Conservation (phyloP, 2,113 vertebrate species). For the Syngnathus scovelli region DNA sequence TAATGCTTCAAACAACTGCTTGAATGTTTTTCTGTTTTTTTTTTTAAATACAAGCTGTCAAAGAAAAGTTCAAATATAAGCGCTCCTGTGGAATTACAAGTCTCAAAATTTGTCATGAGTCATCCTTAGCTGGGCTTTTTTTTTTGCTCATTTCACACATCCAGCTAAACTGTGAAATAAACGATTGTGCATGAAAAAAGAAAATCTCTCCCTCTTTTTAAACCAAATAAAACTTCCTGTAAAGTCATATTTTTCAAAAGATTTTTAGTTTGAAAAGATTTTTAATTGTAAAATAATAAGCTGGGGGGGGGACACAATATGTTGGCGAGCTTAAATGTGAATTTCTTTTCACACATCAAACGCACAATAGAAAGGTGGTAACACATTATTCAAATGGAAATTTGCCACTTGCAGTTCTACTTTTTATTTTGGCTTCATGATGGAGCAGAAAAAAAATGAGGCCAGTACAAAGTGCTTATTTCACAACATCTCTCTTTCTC, state of each 20-base stretch:
- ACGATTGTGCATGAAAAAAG: neutral
- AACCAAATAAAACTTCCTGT: too few species aligned
- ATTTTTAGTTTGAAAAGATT: too few species aligned
- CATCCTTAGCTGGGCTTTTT: neutral
- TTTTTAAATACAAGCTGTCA: neutral
- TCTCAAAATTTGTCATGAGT: neutral
- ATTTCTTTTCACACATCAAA: neutral
- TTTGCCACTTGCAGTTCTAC: constrained; percentile 6
- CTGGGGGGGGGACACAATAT: neutral
- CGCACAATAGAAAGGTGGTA: neutral
- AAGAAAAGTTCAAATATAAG: neutral
- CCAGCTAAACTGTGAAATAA: constrained; percentile 1
- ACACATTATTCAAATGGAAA: neutral
- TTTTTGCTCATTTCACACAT: neutral
- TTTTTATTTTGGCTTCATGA: constrained; percentile 5
- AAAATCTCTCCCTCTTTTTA: too few species aligned
- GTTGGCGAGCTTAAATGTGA: neutral
- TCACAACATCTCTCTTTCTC: constrained; percentile 41
- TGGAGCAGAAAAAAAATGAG: constrained; percentile 11
- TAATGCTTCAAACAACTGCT: neutral
- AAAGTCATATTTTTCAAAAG: too few species aligned
- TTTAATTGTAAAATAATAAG: too few species aligned
- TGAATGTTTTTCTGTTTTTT: constrained; percentile 1
- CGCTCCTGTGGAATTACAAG: neutral
- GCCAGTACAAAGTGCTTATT: constrained; percentile 20